A percentile compares a stretch with the other conserved stretches of the same genome.
Conservation (phyloP, 1,140 invertebrate species). For the Drosophila tani region DNA sequence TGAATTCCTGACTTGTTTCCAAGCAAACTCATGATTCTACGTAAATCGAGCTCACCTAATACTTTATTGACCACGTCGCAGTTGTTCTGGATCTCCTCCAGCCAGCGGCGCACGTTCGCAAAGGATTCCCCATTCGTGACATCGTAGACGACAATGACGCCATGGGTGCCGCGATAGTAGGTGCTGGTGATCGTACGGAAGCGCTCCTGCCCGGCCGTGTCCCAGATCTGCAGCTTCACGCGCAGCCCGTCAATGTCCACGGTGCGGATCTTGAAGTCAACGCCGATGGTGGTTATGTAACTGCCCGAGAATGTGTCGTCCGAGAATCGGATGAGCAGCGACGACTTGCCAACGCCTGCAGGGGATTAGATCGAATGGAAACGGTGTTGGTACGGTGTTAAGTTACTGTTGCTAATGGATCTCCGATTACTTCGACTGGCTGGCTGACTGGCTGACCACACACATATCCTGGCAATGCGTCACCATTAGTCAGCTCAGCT, state of each 20-base stretch:
- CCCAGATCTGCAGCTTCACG: conserved; percentile 99
- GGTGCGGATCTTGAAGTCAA: conserved; percentile 99
- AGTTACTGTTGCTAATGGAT: neutral
- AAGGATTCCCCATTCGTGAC: conserved; percentile 99
- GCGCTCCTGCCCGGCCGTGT: conserved; percentile 95
- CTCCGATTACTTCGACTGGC: conserved; percentile 2
- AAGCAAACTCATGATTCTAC: too few species aligned
- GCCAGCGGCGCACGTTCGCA: conserved; percentile 98
- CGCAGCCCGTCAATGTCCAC: conserved; percentile 97
- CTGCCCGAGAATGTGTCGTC: conserved; percentile 99
- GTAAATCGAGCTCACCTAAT: conserved; percentile 89
- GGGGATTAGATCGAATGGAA: conserved; percentile 63
- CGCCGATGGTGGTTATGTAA: conserved; percentile 99
- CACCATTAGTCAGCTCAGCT: conserved; percentile 26
- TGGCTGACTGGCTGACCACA: neutral
- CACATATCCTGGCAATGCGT: conserved; percentile 30
- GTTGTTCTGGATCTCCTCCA: conserved; percentile 99
- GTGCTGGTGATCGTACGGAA: conserved; percentile 87
- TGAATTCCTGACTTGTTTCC: too few species aligned
- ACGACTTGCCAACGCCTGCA: conserved; percentile 99
- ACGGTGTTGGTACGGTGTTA: conserved; percentile 8
- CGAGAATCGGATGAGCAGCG: conserved; percentile 97
- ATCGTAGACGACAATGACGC: conserved; percentile 99
- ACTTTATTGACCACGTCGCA: conserved; percentile 99
- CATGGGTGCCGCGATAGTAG: conserved; percentile 99